Evolutionary conservation across 2,797 vertebrate species (phyloP).

Genomic region (Glossophaga mutica): DNA sequence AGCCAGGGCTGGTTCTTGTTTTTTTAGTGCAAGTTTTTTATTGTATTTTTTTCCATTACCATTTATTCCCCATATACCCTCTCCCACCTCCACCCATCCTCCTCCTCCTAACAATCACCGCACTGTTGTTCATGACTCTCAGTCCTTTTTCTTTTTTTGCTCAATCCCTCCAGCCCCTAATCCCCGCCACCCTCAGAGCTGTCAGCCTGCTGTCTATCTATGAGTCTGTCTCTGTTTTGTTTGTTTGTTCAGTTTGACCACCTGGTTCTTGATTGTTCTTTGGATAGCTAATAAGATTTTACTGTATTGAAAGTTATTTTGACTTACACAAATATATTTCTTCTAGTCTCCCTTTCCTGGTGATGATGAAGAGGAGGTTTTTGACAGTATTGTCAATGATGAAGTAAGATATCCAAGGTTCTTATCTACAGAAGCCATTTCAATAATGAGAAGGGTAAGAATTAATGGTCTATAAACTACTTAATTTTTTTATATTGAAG

Average conservation of each 20-base stretch:
- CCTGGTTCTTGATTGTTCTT: not conserved
- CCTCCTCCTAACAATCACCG: too few relatives aligned
- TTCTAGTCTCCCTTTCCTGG: slow-evolving; percentile 97
- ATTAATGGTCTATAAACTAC: not conserved
- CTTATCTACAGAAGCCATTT: slow-evolving; percentile 98
- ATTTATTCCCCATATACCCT: not conserved
- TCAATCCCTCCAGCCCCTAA: not conserved
- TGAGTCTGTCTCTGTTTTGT: not conserved
- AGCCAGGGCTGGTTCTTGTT: not conserved
- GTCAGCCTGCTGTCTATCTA: not conserved
- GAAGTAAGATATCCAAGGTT: slow-evolving; percentile 98
- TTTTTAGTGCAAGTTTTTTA: not conserved
- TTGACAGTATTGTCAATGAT: slow-evolving; percentile 99
- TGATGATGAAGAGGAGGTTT: slow-evolving; percentile 98
- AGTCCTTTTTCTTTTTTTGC: not conserved
- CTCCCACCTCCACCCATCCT: not conserved
- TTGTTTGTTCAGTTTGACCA: not conserved
- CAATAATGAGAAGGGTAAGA: slow-evolving; percentile 98
- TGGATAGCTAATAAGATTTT: not conserved
- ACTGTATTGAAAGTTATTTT: slow-evolving; percentile 21
- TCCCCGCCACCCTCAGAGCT: not conserved
- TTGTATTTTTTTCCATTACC: not conserved
- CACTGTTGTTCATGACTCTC: not conserved
- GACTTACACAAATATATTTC: slow-evolving; percentile 35
- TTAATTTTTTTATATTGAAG: not conserved